Evolutionary conservation across 2,797 vertebrate genomes (phyloP).

Genomic region (Poeciliopsis paucimaculata): DNA sequence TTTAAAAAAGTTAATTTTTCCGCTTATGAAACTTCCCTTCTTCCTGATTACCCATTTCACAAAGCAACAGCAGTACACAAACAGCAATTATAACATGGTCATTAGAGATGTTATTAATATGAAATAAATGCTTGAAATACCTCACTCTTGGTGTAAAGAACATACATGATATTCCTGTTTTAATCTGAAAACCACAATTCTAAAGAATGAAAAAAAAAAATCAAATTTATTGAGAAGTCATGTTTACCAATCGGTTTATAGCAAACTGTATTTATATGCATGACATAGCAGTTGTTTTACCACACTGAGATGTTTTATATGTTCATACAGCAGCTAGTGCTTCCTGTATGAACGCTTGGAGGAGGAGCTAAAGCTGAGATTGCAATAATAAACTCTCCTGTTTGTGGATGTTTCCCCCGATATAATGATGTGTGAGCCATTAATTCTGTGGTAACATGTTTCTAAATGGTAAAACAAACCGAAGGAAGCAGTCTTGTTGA

Average conservation of each 20-base stretch:
- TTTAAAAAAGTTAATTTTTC: neutral
- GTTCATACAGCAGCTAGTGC: neutral
- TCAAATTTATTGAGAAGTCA: neutral
- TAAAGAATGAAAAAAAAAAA: neutral
- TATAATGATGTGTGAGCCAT: neutral
- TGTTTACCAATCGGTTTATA: neutral
- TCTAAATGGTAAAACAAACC: neutral
- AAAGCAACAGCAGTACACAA: neutral
- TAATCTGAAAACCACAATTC: neutral
- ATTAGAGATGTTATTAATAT: neutral
- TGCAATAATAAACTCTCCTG: constrained; percentile 4
- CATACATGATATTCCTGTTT: neutral
- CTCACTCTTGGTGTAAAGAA: neutral
- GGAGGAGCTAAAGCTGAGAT: neutral
- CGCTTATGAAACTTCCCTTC: neutral
- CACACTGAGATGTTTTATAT: neutral
- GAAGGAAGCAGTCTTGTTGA: constrained; percentile 1
- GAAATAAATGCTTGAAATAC: neutral
- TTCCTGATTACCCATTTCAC: neutral
- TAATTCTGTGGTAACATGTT: constrained; percentile 2
- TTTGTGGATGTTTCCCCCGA: neutral
- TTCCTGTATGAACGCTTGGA: neutral
- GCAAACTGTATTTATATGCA: neutral
- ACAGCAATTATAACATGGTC: neutral
- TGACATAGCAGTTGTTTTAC: neutral